These are phyloP conservation scores for Hippasteria phrygiana DNA, from an alignment of 53 echinoderm and acorn worm genomes.

Conservation along the genomic window DNA sequence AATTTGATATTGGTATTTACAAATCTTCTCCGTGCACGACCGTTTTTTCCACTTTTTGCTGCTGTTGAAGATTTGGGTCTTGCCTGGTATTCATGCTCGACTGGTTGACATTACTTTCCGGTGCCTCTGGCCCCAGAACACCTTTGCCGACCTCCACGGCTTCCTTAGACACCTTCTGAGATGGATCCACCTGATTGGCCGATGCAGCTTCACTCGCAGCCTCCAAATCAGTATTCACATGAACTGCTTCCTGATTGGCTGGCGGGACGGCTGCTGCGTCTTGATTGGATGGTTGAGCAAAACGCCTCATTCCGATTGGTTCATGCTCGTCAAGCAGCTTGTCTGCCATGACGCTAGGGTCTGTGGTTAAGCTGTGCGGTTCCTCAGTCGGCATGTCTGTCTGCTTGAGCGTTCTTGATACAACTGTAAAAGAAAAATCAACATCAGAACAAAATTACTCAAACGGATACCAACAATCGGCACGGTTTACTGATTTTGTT, in stretches of 20 bases:
- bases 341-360: background rate
- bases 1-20: background rate
- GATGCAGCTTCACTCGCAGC: background rate
- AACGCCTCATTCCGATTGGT: constrained; percentile 35
- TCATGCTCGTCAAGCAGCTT: background rate
- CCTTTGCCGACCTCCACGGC: background rate
- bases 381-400: constrained; percentile 37
- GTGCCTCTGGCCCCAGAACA: background rate
- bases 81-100: constrained; percentile 24
- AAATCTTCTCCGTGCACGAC: constrained; percentile 5
- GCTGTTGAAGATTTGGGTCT: background rate
- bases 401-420: constrained; percentile 57
- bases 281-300: background rate
- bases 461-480: too few species aligned
- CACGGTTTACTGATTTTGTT: too few species aligned
- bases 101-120: constrained; percentile 36
- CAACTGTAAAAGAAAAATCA: background rate
- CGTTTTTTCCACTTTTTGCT: constrained; percentile 11
- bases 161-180: background rate
- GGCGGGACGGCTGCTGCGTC: background rate
- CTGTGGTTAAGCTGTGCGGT: background rate
- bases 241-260: background rate
- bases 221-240: constrained; percentile 6
- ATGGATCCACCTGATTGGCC: background rate
- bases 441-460: too few species aligned